These are phyloP conservation scores for Liodrosophila aerea DNA, from an alignment of 2,888 invertebrate species.

Conservation along the genomic window DNA sequence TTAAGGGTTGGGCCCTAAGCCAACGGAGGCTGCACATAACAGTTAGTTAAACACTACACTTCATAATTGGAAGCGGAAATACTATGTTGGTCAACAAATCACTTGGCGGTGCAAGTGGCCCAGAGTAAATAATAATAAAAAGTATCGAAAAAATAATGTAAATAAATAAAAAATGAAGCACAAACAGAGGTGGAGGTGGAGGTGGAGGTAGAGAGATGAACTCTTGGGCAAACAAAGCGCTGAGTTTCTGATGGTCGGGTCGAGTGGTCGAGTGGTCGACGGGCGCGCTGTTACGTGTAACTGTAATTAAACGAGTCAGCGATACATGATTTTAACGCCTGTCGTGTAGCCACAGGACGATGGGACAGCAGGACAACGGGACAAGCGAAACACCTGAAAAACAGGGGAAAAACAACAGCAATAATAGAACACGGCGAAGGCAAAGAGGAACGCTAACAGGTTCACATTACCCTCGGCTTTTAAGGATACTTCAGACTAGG, in stretches of 20 bases:
- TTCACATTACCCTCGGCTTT: conserved; percentile 71
- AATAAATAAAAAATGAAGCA: conserved; percentile 15
- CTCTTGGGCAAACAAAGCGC: conserved; percentile 14
- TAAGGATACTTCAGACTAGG: conserved; percentile 55
- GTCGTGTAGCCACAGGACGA: conserved; percentile 55
- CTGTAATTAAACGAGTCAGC: conserved; percentile 77
- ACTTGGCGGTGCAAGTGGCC: conserved; percentile 22
- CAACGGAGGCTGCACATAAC: conserved; percentile 25
- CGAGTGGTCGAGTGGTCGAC: neutral
- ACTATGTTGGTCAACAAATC: conserved; percentile 55
- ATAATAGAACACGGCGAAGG: conserved; percentile 5
- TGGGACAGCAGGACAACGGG: conserved; percentile 16
- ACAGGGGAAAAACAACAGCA: conserved; percentile 18
- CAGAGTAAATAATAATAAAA: conserved; percentile 14
- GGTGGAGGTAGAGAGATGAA: too few relatives aligned
- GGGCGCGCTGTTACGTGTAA: conserved; percentile 66
- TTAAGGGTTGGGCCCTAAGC: conserved; percentile 20
- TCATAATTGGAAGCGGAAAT: conserved; percentile 58
- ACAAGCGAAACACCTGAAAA: conserved; percentile 44
- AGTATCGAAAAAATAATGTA: conserved; percentile 21
- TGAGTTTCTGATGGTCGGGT: neutral
- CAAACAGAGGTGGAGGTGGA: conserved; percentile 1
- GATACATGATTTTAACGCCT: conserved; percentile 77
- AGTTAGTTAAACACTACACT: conserved; percentile 32
- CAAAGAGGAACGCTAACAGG: conserved; percentile 50